Evolutionary conservation across 2,797 vertebrate genomes (phyloP).

Genomic region (Nasua narica): DNA sequence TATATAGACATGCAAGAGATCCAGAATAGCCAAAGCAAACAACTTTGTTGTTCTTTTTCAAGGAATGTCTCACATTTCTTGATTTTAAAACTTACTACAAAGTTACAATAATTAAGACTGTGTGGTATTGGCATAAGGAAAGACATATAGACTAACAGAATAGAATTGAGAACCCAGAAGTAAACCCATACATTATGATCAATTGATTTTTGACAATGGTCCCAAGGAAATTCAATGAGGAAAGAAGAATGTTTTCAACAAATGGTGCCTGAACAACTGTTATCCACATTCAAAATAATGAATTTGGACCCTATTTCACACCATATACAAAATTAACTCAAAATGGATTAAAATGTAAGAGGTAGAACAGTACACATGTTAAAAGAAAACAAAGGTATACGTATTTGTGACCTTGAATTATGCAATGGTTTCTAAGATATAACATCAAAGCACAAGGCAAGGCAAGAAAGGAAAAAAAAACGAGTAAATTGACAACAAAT

Average conservation of each 20-base stretch:
- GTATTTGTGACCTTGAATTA: not conserved
- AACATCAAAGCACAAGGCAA: not conserved
- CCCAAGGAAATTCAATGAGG: not conserved
- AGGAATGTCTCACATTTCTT: not conserved
- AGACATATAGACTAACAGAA: not conserved
- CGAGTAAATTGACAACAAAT: not conserved
- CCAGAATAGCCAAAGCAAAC: not conserved
- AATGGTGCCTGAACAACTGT: not conserved
- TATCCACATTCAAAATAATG: not conserved
- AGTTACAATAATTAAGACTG: not conserved
- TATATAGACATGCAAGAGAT: not conserved
- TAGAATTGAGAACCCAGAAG: not conserved
- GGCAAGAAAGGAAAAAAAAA: not conserved
- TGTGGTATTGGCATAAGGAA: fast-evolving
- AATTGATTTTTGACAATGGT: not conserved
- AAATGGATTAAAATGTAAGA: not conserved
- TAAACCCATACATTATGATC: not conserved
- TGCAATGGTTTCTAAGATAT: not conserved
- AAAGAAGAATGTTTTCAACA: not conserved
- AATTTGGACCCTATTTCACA: not conserved
- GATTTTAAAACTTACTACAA: not conserved
- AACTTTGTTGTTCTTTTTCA: too few relatives aligned
- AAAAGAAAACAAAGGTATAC: not conserved
- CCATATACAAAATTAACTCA: not conserved
- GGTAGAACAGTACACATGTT: not conserved